phyloP scores from a whole-genome alignment of 2,888 invertebrate genomes.

The Cheilosia pagana region DNA sequence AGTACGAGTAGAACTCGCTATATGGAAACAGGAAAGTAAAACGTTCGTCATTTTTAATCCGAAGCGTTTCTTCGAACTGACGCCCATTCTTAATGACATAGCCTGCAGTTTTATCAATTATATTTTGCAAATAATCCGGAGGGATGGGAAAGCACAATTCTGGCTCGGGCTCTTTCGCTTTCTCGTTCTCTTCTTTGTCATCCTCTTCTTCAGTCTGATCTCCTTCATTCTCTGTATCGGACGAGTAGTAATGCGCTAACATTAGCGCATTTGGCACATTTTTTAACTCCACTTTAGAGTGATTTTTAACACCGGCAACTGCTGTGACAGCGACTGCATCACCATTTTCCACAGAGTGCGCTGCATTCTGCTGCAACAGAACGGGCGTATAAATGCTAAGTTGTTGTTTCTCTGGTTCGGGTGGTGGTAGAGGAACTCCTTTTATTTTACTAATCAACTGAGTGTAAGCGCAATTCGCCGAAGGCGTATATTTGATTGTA shows the following conservation, averaged over 20 bases:
- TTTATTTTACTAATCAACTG: conserved; percentile 94
- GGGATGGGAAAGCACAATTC: conserved; percentile 86
- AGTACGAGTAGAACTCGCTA: conserved; percentile 92
- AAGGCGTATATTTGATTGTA: conserved; percentile 90
- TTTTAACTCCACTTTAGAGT: conserved; percentile 80
- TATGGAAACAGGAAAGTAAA: conserved; percentile 93
- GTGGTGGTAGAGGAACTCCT: conserved; percentile 85
- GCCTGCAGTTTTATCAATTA: conserved; percentile 98
- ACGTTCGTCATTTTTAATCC: conserved; percentile 91
- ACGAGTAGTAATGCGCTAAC: conserved; percentile 86
- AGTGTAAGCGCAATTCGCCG: conserved; percentile 94
- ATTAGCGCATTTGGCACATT: conserved; percentile 83
- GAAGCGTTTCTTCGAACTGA: conserved; percentile 95
- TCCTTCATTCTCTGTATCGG: conserved; percentile 83
- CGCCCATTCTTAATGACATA: conserved; percentile 98
- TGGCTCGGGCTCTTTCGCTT: conserved; percentile 67
- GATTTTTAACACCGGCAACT: conserved; percentile 12
- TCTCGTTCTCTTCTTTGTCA: neutral
- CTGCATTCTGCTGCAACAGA: conserved; percentile 81
- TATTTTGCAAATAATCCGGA: conserved; percentile 91
- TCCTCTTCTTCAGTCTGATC: conserved; percentile 81
- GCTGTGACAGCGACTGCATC: neutral
- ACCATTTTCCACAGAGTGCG: conserved; percentile 76
- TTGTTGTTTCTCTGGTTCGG: conserved; percentile 66
- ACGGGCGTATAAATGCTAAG: conserved; percentile 79